These are phyloP conservation scores for Acanthosepion pharaonis DNA, from an alignment of 2,888 invertebrate species.

Conservation along the genomic window DNA sequence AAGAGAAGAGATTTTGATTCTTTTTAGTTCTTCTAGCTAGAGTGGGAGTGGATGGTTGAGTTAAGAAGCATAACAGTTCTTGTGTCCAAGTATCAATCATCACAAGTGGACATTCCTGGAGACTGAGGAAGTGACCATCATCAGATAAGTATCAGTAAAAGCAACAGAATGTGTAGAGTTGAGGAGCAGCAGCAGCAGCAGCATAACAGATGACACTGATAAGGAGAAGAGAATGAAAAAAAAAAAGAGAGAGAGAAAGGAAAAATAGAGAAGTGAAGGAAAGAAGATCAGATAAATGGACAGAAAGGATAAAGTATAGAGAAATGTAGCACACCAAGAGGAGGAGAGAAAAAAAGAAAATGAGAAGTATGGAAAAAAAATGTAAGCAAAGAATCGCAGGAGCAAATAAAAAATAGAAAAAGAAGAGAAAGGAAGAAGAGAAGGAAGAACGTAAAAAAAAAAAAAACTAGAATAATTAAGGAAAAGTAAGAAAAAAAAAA, in stretches of 20 bases:
- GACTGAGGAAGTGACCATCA: not conserved
- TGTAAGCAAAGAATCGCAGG: not conserved
- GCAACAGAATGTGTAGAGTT: too few species aligned
- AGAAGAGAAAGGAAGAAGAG: not conserved
- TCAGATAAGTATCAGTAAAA: too few species aligned
- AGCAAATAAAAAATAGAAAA: not conserved
- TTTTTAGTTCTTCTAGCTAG: not conserved
- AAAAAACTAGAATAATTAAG: not conserved
- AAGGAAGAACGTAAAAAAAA: not conserved
- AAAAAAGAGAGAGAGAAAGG: not conserved
- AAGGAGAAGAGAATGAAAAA: too few species aligned
- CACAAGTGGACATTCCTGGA: constrained; percentile 33
- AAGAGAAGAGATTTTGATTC: constrained; percentile 1
- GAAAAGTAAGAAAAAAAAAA: not conserved
- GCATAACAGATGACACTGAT: too few species aligned
- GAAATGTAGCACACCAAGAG: not conserved
- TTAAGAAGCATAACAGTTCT: not conserved
- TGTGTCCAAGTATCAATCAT: not conserved
- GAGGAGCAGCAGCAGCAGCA: too few species aligned
- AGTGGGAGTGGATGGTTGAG: not conserved
- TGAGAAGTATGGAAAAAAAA: not conserved
- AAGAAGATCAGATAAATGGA: not conserved
- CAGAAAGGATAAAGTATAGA: not conserved
- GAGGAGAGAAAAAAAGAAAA: not conserved
- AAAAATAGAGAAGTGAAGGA: not conserved